These are phyloP conservation scores for cattle (Bos taurus) DNA, from an alignment of 2,113 vertebrate genomes.

Conservation along the genomic window DNA sequence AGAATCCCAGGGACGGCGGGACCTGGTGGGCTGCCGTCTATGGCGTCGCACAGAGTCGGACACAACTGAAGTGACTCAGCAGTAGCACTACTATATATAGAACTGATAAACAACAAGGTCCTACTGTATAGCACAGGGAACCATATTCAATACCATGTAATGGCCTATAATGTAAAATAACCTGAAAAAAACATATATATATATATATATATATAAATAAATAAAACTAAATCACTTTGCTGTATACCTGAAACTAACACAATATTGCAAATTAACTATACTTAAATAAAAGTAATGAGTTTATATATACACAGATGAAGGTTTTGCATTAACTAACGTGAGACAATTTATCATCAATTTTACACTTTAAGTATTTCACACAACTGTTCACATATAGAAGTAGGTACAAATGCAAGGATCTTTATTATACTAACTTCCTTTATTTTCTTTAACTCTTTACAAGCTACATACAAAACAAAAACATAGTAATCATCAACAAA, in stretches of 20 bases:
- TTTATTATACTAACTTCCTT: neutral
- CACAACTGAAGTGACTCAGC: no score
- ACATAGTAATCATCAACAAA: neutral
- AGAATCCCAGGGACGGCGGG: no score
- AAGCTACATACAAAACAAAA: neutral
- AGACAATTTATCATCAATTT: neutral
- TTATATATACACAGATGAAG: neutral
- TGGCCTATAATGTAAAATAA: neutral
- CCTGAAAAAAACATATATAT: neutral
- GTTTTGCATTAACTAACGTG: neutral
- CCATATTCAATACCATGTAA: neutral
- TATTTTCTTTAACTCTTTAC: slow-evolving; percentile 5
- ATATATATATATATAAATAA: neutral
- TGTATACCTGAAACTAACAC: neutral
- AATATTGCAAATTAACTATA: neutral
- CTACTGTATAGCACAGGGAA: neutral
- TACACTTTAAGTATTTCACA: neutral
- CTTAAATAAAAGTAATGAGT: neutral
- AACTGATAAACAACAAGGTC: neutral
- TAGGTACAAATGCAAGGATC: neutral
- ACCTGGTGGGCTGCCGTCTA: no score
- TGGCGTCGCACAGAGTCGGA: no score
- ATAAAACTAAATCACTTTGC: neutral
- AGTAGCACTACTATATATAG: neutral
- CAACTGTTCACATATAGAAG: neutral